Evolutionary conservation across 2,797 vertebrate species (phyloP), one percentile per base, ranked within the genome.

Genomic region (Tauraco hartlaubi): DNA sequence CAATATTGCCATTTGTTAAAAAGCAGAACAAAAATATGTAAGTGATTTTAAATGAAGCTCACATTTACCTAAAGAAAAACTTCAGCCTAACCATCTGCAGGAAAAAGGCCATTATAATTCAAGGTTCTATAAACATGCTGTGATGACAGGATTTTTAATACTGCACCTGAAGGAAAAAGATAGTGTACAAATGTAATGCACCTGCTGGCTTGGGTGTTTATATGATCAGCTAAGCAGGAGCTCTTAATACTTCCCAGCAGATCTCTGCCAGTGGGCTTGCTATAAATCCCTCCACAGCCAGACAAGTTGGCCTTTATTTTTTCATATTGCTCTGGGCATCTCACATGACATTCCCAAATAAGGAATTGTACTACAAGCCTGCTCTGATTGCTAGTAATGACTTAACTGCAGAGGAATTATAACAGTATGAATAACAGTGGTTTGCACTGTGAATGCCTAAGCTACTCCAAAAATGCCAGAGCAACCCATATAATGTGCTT

Each of bases 341-440:
- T 98, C 99, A 99, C 99, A 99, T 99, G 99, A 99, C 99, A 99
- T 99, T 99, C 98, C 99, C 99, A 99, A 99, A 99, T 99, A 99
- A 99, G 99, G 99, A 98, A 98, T 98, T 99, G 98, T 97, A 98
- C 98, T 98, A 98, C 97, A 97, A 99, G 99, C 98, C 98, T 98
- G 98, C 98, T 98, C 98, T 99, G 98, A 99, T 99, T 98, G 98
- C 99, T 98, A 97, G 98, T 98, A 98, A 99, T 99, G 99, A 99
- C 99, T 99, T 99, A 99, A 99, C 98, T 97, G 98, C 98, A 98
- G 97, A 99, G 99, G 99, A 99, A 99, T 99, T 99, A 99, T 98
- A 99, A 98, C 98, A 99, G 98, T 97, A 98, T 98, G 98, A 99
- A 99, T 99, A 99, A 98, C 97, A 98, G 97, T 95, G 97, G 97